Percentiles rank a stretch among this genome's conserved stretches.
Conservation (phyloP, 2,113 vertebrate species). For the Thomomys bottae region DNA sequence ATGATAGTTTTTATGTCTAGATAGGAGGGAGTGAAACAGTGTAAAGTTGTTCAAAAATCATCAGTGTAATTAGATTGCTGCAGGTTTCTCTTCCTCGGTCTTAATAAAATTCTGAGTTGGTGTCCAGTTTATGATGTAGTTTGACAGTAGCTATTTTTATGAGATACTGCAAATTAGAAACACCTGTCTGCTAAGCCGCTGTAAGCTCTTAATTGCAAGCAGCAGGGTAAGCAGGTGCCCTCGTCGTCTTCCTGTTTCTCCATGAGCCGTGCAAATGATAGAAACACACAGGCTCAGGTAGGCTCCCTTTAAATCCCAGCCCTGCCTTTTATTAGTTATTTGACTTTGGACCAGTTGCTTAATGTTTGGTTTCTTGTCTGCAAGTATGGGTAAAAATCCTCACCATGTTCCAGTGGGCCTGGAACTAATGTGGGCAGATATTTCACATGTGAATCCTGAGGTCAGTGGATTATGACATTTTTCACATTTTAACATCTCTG, state of each 20-base stretch:
- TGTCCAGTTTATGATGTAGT: conserved; percentile 22
- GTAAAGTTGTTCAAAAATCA: background rate
- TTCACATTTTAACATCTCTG: background rate
- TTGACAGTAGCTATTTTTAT: conserved; percentile 35
- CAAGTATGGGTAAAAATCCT: conserved; percentile 33
- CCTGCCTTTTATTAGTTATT: background rate
- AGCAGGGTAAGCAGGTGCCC: background rate
- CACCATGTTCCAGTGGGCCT: background rate
- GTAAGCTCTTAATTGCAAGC: background rate
- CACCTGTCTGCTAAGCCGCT: background rate
- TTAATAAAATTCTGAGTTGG: conserved; percentile 39
- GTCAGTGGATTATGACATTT: too few species aligned
- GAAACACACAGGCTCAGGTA: background rate
- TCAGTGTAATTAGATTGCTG: background rate
- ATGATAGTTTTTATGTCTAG: conserved; percentile 32
- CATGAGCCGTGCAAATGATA: too few species aligned
- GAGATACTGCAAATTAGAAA: conserved; percentile 45
- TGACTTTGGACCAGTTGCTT: background rate
- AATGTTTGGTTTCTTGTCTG: conserved; percentile 46
- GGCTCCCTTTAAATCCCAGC: background rate
- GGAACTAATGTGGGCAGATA: too few species aligned
- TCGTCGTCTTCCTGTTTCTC: background rate
- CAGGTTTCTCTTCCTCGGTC: background rate
- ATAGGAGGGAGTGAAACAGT: background rate
- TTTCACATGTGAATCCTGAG: too few species aligned